A percentile compares a stretch with the other conserved stretches of the same genome.
phyloP scores from a whole-genome alignment of 2,797 vertebrate genomes.

The Megalops cyprinoides region DNA sequence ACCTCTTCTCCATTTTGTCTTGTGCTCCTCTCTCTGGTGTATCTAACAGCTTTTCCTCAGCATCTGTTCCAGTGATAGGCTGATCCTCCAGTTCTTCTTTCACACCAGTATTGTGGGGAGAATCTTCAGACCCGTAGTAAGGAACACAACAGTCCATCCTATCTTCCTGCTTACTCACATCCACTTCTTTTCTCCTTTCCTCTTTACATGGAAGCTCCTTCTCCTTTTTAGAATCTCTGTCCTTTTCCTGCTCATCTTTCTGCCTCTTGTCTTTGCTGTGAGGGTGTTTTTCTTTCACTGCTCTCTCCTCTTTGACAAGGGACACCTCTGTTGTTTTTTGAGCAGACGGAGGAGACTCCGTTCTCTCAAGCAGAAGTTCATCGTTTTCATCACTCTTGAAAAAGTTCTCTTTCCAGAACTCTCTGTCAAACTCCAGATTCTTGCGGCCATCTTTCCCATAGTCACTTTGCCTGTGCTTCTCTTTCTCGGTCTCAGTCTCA shows the following conservation, averaged over 20 bases:
- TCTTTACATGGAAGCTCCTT: constrained; percentile 82
- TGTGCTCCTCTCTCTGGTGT: constrained; percentile 81
- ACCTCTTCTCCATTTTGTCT: constrained; percentile 87
- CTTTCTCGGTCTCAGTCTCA: constrained; percentile 65
- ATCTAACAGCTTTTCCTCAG: constrained; percentile 83
- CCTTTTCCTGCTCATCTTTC: constrained; percentile 88
- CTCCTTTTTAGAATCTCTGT: constrained; percentile 82
- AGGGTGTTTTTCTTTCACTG: constrained; percentile 81
- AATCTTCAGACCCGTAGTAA: constrained; percentile 68
- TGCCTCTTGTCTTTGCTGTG: constrained; percentile 80
- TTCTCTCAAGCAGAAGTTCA: constrained; percentile 74
- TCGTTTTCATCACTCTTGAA: constrained; percentile 98
- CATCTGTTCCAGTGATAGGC: constrained; percentile 71
- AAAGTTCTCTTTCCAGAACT: constrained; percentile 99
- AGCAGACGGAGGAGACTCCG: constrained; percentile 77
- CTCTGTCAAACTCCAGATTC: constrained; percentile 95
- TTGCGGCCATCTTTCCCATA: constrained; percentile 85
- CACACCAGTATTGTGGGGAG: constrained; percentile 61
- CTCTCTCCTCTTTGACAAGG: constrained; percentile 85
- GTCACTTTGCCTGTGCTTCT: constrained; percentile 87
- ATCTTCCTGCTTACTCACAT: constrained; percentile 70
- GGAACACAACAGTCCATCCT: constrained; percentile 62
- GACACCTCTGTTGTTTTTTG: constrained; percentile 81
- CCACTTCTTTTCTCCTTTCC: constrained; percentile 83
- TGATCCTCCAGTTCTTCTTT: constrained; percentile 84